Base-by-base conservation (phyloP, 2,888 invertebrate genomes). In the Chalcosyrphus nemorum region DNA sequence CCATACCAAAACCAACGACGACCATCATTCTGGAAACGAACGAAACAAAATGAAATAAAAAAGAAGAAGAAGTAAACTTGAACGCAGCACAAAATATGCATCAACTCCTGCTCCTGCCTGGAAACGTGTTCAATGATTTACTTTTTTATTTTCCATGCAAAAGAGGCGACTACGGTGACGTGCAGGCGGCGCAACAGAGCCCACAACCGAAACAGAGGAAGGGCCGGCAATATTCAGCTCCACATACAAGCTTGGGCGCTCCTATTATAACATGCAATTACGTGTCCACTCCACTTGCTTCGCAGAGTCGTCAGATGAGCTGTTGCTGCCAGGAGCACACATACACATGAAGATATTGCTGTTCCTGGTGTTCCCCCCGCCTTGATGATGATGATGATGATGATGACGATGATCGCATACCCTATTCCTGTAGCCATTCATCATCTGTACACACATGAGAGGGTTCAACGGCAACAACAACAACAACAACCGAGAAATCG, bases 71-170 rank as follows among this genome's bases (percentile, higher is more conserved):
- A 11, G 24, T 29, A 13, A 75, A 74, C 56, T 41, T 50, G 57
- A 71, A 71, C 76, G 81, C 68, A 71, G 38, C 65, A 71, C n/a
- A n/a, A n/a, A 76, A 76, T 66, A 76, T 81, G 77, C 77, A 66
- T 74, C 72, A n/a, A n/a, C n/a, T n/a, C n/a, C n/a, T n/a, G n/a
- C n/a, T 66, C 77, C 52, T 50, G 24, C 66, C 45, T 72, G 56
- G 66, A 77, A 82, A 82, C 82, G 77, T 82, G 82, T 82, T 74
- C 77, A 82, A 82, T 82, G 82, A 82, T 82, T 82, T 82, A 82
- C 77, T 68, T 82, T 45, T n/a, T n/a, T n/a, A n/a, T n/a, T n/a
- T 77, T 41, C 57, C 61, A 68, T 74, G 72, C 66, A 32, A 54
- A 54, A 41, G 50, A 35, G 27, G 3, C 24, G 9, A 47, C 32